Percentiles rank a stretch among this genome's conserved stretches.
phyloP scores from a whole-genome alignment of 2,888 invertebrate species.

The Protodeltote pygarga region DNA sequence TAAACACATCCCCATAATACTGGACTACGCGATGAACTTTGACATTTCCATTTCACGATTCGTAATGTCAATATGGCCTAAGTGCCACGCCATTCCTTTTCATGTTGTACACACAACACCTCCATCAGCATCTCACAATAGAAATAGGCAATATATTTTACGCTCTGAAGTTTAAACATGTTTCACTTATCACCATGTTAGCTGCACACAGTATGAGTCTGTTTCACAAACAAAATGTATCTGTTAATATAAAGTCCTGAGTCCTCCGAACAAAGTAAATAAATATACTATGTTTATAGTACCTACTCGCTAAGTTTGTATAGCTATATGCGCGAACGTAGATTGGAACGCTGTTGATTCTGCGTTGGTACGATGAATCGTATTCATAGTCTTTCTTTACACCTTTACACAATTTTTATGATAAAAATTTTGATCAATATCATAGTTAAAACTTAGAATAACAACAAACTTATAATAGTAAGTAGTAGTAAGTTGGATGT shows the following conservation, averaged over 20 bases:
- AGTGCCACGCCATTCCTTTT: constrained; percentile 68
- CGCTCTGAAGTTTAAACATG: constrained; percentile 5
- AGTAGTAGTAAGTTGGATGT: too few species aligned
- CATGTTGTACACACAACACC: constrained; percentile 44
- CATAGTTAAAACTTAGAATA: too few species aligned
- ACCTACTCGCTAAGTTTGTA: constrained; percentile 35
- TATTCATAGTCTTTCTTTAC: constrained; percentile 66
- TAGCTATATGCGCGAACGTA: constrained; percentile 58
- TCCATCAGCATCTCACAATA: constrained; percentile 13
- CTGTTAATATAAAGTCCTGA: constrained; percentile 14
- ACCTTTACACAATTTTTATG: too few species aligned
- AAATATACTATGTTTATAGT: constrained; percentile 50
- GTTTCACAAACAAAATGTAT: constrained; percentile 28
- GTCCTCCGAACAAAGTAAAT: constrained; percentile 50
- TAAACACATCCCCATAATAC: constrained; percentile 47
- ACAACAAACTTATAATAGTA: too few species aligned
- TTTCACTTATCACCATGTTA: not conserved
- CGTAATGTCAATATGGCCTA: constrained; percentile 67
- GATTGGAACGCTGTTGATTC: constrained; percentile 76
- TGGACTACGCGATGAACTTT: constrained; percentile 75
- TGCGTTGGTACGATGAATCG: constrained; percentile 57
- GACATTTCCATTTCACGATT: constrained; percentile 74
- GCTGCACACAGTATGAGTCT: constrained; percentile 6
- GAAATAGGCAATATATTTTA: constrained; percentile 11
- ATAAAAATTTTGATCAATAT: too few species aligned